A percentile compares a stretch with the other conserved stretches of the same genome.
phyloP scores from a whole-genome alignment of 2,113 vertebrate species.

The Rhagologus leucostigma region DNA sequence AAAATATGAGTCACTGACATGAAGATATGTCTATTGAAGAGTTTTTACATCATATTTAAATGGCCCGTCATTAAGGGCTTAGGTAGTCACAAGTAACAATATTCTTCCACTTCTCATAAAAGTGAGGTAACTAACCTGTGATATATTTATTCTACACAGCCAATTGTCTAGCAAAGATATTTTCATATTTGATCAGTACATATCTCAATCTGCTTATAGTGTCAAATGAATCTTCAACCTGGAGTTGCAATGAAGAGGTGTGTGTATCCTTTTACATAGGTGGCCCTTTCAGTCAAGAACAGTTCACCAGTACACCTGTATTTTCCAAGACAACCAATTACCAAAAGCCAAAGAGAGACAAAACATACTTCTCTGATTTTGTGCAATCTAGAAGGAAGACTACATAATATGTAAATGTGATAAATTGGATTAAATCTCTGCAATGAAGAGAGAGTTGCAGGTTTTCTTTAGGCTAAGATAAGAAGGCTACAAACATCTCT shows the following conservation, averaged over 20 bases:
- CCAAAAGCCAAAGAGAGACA: neutral
- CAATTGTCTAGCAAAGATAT: neutral
- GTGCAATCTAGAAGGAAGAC: neutral
- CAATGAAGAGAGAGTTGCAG: neutral
- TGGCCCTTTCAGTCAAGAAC: neutral
- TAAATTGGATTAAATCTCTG: neutral
- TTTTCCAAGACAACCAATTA: neutral
- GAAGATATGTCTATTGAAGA: neutral
- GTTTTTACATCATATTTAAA: neutral
- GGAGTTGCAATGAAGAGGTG: neutral
- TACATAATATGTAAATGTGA: neutral
- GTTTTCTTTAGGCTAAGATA: neutral
- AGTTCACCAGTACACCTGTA: neutral
- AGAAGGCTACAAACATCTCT: neutral
- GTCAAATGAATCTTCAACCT: neutral
- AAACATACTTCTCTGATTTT: neutral
- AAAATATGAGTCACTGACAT: neutral
- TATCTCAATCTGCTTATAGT: neutral
- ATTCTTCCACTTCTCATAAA: neutral
- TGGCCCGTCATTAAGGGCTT: neutral
- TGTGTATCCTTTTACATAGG: neutral
- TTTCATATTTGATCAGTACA: neutral
- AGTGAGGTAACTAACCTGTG: neutral
- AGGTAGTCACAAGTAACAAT: neutral
- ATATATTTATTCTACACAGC: neutral